phyloP scores from a whole-genome alignment of 2,113 vertebrate species.

The Onychostoma macrolepis region DNA sequence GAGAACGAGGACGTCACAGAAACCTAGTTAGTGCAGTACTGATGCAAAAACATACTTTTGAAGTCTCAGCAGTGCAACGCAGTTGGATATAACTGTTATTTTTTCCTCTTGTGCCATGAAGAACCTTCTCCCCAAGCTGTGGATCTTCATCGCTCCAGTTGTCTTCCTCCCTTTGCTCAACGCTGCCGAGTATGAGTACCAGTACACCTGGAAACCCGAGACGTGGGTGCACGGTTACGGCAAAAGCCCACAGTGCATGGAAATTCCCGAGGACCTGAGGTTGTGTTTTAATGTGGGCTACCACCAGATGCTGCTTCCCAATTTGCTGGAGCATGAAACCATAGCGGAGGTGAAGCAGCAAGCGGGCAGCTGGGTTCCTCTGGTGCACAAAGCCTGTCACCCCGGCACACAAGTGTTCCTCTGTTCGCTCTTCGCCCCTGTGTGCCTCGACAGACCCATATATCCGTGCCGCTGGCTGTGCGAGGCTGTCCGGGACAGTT shows the following conservation, averaged over 20 bases:
- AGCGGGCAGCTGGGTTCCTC: slow-evolving; percentile 96
- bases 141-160: slow-evolving; percentile 60
- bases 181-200: slow-evolving; percentile 86
- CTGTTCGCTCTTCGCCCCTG: slow-evolving; percentile 96
- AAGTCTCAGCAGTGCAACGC: not conserved
- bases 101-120: slow-evolving; percentile 32
- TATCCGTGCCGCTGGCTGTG: slow-evolving; percentile 95
- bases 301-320: slow-evolving; percentile 91
- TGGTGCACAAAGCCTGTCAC: slow-evolving; percentile 96
- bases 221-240: slow-evolving; percentile 72
- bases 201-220: slow-evolving; percentile 82
- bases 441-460: slow-evolving; percentile 90
- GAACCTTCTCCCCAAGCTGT: slow-evolving; percentile 27
- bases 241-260: slow-evolving; percentile 88
- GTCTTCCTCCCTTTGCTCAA: slow-evolving; percentile 67
- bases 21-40: not conserved
- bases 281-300: slow-evolving; percentile 95
- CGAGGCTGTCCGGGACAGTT: slow-evolving; percentile 92
- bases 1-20: not conserved
- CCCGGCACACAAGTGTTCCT: slow-evolving; percentile 93
- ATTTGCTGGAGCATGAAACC: slow-evolving; percentile 95
- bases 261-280: slow-evolving; percentile 91
- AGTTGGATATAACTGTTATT: not conserved
- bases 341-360: slow-evolving; percentile 97
- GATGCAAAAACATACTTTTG: not conserved